Conservation (phyloP, 2,888 invertebrate species). For the Sialis fuliginosa region DNA sequence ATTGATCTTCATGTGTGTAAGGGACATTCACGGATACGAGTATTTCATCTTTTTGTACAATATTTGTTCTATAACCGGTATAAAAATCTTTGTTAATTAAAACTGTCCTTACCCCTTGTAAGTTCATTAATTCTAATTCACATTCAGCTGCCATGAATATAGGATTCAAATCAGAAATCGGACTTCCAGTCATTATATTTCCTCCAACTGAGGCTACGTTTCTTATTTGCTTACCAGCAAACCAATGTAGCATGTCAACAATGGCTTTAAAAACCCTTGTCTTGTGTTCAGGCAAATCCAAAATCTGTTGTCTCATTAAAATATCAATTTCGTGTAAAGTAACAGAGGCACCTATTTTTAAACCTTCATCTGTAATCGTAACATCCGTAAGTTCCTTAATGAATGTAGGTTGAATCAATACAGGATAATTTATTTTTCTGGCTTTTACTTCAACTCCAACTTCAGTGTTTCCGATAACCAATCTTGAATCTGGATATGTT, state of each 20-base stretch:
- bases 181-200: slow-evolving; percentile 89
- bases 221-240: slow-evolving; percentile 88
- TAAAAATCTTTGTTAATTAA: slow-evolving; percentile 66
- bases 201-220: slow-evolving; percentile 87
- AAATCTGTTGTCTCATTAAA: slow-evolving; percentile 35
- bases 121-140: slow-evolving; percentile 41
- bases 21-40: slow-evolving; percentile 67
- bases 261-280: slow-evolving; percentile 48
- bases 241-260: slow-evolving; percentile 78
- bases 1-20: slow-evolving; percentile 47
- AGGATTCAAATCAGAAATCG: slow-evolving; percentile 91
- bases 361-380: slow-evolving; percentile 30
- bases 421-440: slow-evolving; percentile 61
- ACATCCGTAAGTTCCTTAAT: slow-evolving; percentile 50
- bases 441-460: slow-evolving; percentile 87
- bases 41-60: slow-evolving; percentile 56
- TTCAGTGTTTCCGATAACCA: slow-evolving; percentile 85
- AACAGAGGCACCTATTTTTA: slow-evolving; percentile 63
- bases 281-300: slow-evolving; percentile 29
- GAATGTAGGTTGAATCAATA: slow-evolving; percentile 53
- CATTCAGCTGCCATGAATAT: slow-evolving; percentile 66
- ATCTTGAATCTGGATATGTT: slow-evolving; percentile 46
- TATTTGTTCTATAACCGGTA: slow-evolving; percentile 67
- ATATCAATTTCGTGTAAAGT: slow-evolving; percentile 59
- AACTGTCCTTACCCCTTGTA: slow-evolving; percentile 35